A percentile compares a stretch with the other conserved stretches of the same genome.
These are phyloP conservation scores for Cossypha dichroa DNA, from an alignment of 2,797 vertebrate species.

Conservation along the genomic window DNA sequence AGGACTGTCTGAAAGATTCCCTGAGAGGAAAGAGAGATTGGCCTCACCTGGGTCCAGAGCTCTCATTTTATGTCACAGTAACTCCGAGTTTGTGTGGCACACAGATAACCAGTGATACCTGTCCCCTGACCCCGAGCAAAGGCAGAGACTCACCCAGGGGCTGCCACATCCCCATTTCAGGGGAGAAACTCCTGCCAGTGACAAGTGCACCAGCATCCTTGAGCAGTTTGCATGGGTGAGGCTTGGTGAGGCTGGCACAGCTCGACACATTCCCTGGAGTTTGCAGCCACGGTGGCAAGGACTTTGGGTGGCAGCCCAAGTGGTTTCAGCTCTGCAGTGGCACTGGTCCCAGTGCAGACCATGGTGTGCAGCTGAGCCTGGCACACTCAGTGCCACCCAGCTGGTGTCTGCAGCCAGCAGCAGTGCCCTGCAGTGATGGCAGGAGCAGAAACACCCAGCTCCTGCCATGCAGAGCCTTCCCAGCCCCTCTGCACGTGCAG, in stretches of 20 bases:
- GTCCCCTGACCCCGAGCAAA: background rate
- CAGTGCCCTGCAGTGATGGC: background rate
- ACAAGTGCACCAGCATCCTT: background rate
- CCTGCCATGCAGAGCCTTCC: background rate
- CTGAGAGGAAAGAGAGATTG: background rate
- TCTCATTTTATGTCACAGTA: background rate
- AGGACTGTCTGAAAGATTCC: background rate
- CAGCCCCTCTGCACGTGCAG: background rate
- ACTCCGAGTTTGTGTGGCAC: background rate
- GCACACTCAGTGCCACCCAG: background rate
- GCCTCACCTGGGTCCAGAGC: background rate
- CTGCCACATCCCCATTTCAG: background rate
- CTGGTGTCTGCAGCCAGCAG: background rate
- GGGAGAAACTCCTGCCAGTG: background rate
- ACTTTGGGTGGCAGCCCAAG: background rate
- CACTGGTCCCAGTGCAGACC: background rate
- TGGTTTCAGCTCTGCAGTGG: background rate
- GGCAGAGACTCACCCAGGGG: rapidly evolving
- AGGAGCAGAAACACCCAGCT: background rate
- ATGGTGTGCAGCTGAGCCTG: background rate
- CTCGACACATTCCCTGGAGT: background rate
- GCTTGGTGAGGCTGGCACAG: background rate
- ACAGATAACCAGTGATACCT: too few relatives aligned
- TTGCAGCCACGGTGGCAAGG: background rate
- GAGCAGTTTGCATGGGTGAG: rapidly evolving